phyloP scores from a whole-genome alignment of 2,113 vertebrate genomes.

The Drymodes brunneopygia region DNA sequence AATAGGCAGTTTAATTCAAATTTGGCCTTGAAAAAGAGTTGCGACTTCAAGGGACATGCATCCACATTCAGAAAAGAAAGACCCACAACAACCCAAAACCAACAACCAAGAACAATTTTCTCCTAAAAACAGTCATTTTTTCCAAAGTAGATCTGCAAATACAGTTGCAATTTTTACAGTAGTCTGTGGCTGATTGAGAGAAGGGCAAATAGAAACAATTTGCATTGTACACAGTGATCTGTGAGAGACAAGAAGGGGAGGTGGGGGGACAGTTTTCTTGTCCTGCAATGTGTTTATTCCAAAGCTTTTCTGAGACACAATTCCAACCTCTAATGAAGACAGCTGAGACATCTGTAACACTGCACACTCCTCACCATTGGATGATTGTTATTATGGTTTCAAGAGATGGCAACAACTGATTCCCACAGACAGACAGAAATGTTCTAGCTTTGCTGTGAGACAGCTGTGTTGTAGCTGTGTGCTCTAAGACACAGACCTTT shows the following conservation, averaged over 20 bases:
- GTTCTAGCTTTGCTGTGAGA: neutral
- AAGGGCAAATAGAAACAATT: neutral
- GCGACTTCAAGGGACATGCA: neutral
- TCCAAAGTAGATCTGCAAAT: neutral
- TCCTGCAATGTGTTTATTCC: neutral
- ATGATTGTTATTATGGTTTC: conserved; percentile 1
- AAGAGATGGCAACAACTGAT: neutral
- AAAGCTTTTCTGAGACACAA: neutral
- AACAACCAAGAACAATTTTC: neutral
- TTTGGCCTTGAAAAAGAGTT: neutral
- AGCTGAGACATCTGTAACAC: conserved; percentile 24
- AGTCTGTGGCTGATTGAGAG: neutral
- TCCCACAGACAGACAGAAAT: neutral
- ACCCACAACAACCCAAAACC: neutral
- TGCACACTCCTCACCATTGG: neutral
- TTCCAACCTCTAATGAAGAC: neutral
- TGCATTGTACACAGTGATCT: neutral
- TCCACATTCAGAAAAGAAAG: neutral
- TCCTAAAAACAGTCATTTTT: neutral
- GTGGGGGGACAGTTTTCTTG: neutral
- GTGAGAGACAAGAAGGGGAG: neutral
- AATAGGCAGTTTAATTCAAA: neutral
- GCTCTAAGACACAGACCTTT: neutral
- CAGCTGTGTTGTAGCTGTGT: neutral
- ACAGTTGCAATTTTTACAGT: neutral